phyloP scores from a whole-genome alignment of 2,113 vertebrate genomes.

The Clinocottus analis region DNA sequence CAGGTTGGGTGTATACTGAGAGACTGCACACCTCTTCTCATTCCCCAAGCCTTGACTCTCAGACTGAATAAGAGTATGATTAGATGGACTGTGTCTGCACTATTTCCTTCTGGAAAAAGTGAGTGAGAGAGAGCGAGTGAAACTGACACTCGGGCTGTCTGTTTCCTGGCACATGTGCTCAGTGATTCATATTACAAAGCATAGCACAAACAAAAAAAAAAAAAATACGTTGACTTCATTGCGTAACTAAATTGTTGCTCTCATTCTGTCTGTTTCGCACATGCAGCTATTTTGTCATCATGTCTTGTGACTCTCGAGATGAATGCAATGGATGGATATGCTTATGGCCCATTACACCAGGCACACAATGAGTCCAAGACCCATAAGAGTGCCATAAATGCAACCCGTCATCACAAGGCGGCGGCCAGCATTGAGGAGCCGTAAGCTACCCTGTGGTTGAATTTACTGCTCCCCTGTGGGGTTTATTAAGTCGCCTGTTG shows the following conservation, averaged over 20 bases:
- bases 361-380: constrained; percentile 26
- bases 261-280: constrained; percentile 66
- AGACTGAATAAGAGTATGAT: constrained; percentile 63
- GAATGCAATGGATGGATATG: constrained; percentile 39
- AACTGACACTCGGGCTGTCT: constrained; percentile 70
- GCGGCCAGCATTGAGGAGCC: constrained; percentile 50
- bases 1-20: constrained; percentile 51
- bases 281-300: constrained; percentile 51
- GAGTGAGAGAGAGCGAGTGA: constrained; percentile 60
- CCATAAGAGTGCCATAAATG: constrained; percentile 32
- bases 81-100: constrained; percentile 64
- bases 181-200: constrained; percentile 68
- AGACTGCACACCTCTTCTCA: constrained; percentile 50
- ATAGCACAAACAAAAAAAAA: constrained; percentile 14
- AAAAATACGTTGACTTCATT: constrained; percentile 59
- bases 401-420: constrained; percentile 36
- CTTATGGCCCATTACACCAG: constrained; percentile 22
- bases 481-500: constrained; percentile 61
- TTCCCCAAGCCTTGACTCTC: constrained; percentile 46
- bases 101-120: constrained; percentile 76
- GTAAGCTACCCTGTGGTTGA: constrained; percentile 50
- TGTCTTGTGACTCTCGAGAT: constrained; percentile 41
- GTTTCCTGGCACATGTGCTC: constrained; percentile 64
- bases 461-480: constrained; percentile 52
- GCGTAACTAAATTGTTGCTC: constrained; percentile 57